Percentiles rank a stretch among this genome's conserved stretches.
These are phyloP conservation scores for Leptothorax acervorum DNA, from an alignment of 2,888 invertebrate genomes.

Conservation along the genomic window DNA sequence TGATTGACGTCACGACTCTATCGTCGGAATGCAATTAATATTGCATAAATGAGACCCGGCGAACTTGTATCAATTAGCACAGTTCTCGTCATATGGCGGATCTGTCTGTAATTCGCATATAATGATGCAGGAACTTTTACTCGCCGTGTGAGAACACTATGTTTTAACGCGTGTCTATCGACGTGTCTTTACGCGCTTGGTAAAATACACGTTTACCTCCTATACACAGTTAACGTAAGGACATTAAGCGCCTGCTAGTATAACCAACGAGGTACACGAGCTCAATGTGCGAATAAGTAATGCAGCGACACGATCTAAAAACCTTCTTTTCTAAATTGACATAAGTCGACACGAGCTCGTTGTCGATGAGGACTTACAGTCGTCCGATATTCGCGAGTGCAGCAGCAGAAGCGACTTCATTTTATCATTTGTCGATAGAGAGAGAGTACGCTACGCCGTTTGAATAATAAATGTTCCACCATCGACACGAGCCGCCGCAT, in stretches of 20 bases:
- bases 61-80: conserved; percentile 52
- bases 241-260: conserved; percentile 25
- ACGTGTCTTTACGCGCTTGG: conserved; percentile 17
- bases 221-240: conserved; percentile 14
- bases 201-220: conserved; percentile 37
- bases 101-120: not conserved
- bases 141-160: not conserved
- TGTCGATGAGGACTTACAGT: conserved; percentile 35
- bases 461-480: conserved; percentile 47
- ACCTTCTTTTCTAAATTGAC: conserved; percentile 55
- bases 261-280: conserved; percentile 34
- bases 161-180: not conserved
- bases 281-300: conserved; percentile 41
- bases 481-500: conserved; percentile 10
- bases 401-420: conserved; percentile 36
- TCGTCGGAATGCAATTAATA: conserved; percentile 53
- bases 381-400: conserved; percentile 37
- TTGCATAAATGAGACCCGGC: conserved; percentile 45
- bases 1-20: conserved; percentile 64
- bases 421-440: conserved; percentile 40
- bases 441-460: not conserved
- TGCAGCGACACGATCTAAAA: conserved; percentile 45
- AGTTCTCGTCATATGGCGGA: conserved; percentile 13
- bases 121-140: conserved; percentile 20
- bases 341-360: conserved; percentile 27